Evolutionary conservation across 2,888 invertebrate species (phyloP), one percentile per base, ranked within the genome.

Genomic region (Eupithecia tripunctaria): DNA sequence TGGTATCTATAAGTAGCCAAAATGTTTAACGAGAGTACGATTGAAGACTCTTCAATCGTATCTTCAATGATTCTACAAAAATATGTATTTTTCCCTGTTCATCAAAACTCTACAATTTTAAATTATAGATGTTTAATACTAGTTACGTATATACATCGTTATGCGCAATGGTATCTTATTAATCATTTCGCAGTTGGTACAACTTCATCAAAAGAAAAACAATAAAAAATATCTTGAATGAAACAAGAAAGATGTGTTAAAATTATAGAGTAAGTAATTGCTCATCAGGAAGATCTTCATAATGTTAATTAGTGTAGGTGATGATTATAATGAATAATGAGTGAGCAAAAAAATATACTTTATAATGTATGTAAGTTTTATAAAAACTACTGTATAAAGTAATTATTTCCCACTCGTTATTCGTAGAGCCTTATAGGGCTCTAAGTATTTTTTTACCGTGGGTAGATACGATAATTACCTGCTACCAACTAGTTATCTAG

Each of bases 201-300:
- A 71, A 67, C 64, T 67, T 76, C 67, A 73, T 71, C 67, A 21
- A 21, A 43, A 25, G 29, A 14, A 21, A 71, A 68, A 74, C 56
- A 3, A 38, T 21, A 51, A 51, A 43, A 63, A 36, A 21, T 10
- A 63, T 60, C 59, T 27, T 15, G 27, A 29, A 18, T 32, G 10
- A 2, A 62, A 27, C 15, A 62, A 18, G 27, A 25, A 38, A 67
- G 36, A 56, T 27, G 15, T 67, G 69, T 38, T 12, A 29, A 63
- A 64, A 70, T 67, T 64, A 14, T 68, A 47, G 18, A 66, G 62
- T 67, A 59, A 62, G 66, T 63, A 71, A 71, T 71, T 71, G 56
- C 62, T 62, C 51, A 38, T 68, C 68, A 71, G 59, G 68, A 67
- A 32, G 62, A 38, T 66, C 41, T 69, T 67, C 64, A 67, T 68